Evolutionary conservation across 2,113 vertebrate species (phyloP).

Genomic region (Trichomycterus rosablanca): DNA sequence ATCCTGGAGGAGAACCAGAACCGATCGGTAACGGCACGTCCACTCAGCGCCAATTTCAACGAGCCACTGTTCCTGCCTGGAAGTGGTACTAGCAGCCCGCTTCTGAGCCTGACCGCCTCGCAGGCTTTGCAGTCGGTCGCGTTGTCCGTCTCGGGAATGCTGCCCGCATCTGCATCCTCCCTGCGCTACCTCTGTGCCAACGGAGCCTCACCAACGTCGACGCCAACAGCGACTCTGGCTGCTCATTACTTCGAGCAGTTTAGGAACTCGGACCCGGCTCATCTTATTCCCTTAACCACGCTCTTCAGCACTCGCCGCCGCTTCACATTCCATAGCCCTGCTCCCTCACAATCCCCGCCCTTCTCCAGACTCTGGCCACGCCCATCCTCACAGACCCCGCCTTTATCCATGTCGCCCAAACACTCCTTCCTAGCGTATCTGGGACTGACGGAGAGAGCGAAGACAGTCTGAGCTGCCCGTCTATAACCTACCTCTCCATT

Average conservation of each 20-base stretch:
- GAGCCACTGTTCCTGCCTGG: conserved; percentile 53
- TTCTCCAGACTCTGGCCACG: conserved; percentile 31
- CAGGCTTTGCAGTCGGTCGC: conserved; percentile 94
- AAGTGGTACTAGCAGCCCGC: conserved; percentile 77
- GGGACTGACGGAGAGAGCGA: conserved; percentile 89
- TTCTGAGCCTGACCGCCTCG: conserved; percentile 89
- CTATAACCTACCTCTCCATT: conserved; percentile 29
- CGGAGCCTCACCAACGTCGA: conserved; percentile 61
- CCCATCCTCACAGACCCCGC: conserved; percentile 60
- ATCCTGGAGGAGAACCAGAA: conserved; percentile 70
- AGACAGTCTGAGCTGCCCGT: conserved; percentile 82
- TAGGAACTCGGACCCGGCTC: conserved; percentile 88
- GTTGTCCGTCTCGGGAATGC: conserved; percentile 77
- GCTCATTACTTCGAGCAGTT: conserved; percentile 75
- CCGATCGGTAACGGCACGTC: conserved; percentile 44
- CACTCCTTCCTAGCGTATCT: conserved; percentile 98
- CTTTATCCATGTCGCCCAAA: conserved; percentile 83
- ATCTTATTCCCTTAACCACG: conserved; percentile 96
- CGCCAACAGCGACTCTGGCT: conserved; percentile 57
- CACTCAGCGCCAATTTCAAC: conserved; percentile 38
- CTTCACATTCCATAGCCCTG: conserved; percentile 84
- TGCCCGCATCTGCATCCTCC: conserved; percentile 49
- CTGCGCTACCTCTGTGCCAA: conserved; percentile 69
- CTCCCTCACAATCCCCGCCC: conserved; percentile 55
- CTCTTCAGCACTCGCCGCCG: conserved; percentile 88